Evolutionary conservation across 2,888 invertebrate species (phyloP).

Genomic region (Dioctria linearis): DNA sequence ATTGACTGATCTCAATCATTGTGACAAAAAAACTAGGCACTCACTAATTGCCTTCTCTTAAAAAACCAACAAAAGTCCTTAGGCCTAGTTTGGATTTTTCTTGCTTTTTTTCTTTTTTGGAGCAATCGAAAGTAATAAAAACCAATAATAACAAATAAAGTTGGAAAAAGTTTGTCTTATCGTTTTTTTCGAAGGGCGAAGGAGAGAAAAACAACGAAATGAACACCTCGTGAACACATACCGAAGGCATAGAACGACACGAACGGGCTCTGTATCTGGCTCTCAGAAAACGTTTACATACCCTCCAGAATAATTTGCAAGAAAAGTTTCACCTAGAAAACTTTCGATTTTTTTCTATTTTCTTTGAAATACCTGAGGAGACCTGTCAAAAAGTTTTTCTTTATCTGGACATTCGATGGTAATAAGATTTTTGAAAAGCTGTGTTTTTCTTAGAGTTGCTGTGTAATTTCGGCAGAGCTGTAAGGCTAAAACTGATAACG

Average conservation of each 20-base stretch:
- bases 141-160: not conserved
- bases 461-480: too few species aligned
- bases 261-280: constrained; percentile 32
- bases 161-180: constrained; percentile 1
- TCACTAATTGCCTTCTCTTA: too few species aligned
- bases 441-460: too few species aligned
- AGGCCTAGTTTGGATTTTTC: too few species aligned
- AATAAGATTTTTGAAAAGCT: too few species aligned
- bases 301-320: constrained; percentile 58
- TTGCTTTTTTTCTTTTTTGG: too few species aligned
- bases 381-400: constrained; percentile 35
- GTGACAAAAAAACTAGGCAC: too few species aligned
- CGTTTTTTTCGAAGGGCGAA: not conserved
- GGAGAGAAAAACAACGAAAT: not conserved
- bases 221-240: constrained; percentile 22
- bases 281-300: constrained; percentile 57
- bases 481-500: too few species aligned
- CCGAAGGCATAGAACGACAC: constrained; percentile 8
- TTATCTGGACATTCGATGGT: constrained; percentile 36
- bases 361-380: constrained; percentile 19
- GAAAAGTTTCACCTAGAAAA: constrained; percentile 51
- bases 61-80: too few species aligned
- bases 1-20: too few species aligned
- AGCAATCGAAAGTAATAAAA: too few species aligned
- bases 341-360: constrained; percentile 38